Conservation (phyloP, 2,888 invertebrate species). For the Hypsopygia costalis region DNA sequence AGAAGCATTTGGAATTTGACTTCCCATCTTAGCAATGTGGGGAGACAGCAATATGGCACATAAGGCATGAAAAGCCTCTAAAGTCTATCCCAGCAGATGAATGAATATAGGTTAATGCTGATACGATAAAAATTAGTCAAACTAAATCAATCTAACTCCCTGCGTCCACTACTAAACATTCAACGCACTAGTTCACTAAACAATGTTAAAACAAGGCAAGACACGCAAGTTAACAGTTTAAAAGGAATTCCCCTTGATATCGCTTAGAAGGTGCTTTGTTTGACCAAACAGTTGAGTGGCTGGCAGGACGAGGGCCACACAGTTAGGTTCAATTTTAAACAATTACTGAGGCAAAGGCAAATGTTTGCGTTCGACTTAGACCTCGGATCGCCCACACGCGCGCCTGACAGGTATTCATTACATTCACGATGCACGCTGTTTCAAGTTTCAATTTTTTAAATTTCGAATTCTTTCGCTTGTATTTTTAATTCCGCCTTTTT, state of each 20-base stretch:
- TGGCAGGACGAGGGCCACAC: slow-evolving; percentile 58
- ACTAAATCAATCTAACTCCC: too few relatives aligned
- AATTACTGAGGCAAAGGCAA: slow-evolving; percentile 79
- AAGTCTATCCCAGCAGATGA: too few relatives aligned
- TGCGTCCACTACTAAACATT: too few relatives aligned
- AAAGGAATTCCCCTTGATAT: slow-evolving; percentile 9
- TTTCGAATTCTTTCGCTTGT: neutral
- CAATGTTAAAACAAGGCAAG: too few relatives aligned
- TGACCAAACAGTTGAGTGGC: slow-evolving; percentile 3
- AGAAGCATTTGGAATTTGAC: too few relatives aligned
- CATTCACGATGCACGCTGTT: slow-evolving; percentile 14
- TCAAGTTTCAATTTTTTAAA: neutral
- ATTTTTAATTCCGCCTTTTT: neutral
- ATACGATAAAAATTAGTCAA: too few relatives aligned
- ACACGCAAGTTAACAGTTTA: too few relatives aligned
- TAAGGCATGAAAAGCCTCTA: too few relatives aligned
- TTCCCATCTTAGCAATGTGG: too few relatives aligned
- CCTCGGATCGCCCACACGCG: slow-evolving; percentile 75
- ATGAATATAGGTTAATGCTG: too few relatives aligned
- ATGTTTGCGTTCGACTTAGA: slow-evolving; percentile 79
- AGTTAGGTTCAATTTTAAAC: slow-evolving; percentile 81
- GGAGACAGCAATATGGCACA: too few relatives aligned
- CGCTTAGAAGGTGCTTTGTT: slow-evolving; percentile 8
- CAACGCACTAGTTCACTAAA: too few relatives aligned
- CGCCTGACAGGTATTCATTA: slow-evolving; percentile 78